Percentiles rank a stretch among this genome's conserved stretches.
These are phyloP conservation scores for Silurus glanis DNA, from an alignment of 2,113 vertebrate species.

Conservation along the genomic window DNA sequence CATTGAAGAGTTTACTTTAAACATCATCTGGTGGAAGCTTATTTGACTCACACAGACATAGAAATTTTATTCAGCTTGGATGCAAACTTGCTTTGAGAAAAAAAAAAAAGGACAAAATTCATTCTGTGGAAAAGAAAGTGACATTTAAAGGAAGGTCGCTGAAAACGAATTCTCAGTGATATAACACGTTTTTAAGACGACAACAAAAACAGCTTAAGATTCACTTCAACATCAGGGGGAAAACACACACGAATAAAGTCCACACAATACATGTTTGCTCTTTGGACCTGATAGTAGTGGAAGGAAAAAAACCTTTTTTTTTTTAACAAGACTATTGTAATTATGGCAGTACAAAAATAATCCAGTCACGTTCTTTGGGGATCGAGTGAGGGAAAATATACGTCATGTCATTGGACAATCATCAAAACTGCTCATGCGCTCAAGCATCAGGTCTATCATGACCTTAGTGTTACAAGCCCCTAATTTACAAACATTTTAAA, in stretches of 20 bases:
- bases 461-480: not conserved
- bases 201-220: not conserved
- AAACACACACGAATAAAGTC: not conserved
- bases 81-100: constrained; percentile 5
- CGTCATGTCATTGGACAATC: not conserved
- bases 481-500: not conserved
- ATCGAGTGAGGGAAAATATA: not conserved
- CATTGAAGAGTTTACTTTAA: constrained; percentile 32
- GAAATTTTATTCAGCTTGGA: not conserved
- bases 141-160: not conserved
- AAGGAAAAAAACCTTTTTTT: not conserved
- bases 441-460: not conserved
- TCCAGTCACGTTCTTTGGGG: not conserved
- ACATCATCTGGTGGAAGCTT: constrained; percentile 44
- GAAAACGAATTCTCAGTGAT: not conserved
- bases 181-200: not conserved
- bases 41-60: constrained; percentile 36
- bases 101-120: constrained; percentile 14
- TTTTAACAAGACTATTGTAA: not conserved
- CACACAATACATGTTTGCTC: not conserved
- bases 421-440: not conserved
- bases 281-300: not conserved
- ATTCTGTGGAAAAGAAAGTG: constrained; percentile 19
- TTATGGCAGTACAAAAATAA: not conserved
- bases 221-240: not conserved